Evolutionary conservation across 2,888 invertebrate species (phyloP), one percentile per base, ranked within the genome.

Genomic region (Terebella lapidaria): DNA sequence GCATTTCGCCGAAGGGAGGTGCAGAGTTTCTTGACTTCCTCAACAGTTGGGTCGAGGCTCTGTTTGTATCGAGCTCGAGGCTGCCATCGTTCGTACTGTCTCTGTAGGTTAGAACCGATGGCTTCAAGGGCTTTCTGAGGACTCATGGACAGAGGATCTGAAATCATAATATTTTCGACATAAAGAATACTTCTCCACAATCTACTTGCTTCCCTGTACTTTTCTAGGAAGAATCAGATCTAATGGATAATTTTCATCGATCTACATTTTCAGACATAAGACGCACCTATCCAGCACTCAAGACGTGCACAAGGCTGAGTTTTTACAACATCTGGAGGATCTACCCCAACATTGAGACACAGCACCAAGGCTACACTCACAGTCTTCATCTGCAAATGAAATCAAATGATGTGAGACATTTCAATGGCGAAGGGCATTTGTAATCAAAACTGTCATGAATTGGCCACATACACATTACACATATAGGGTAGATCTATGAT

Each of bases 231-330:
- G n/a, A n/a, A n/a, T n/a, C n/a, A n/a, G n/a, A n/a, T n/a, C n/a
- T n/a, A n/a, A n/a, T n/a, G n/a, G n/a, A n/a, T n/a, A n/a, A n/a
- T n/a, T n/a, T n/a, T n/a, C n/a, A n/a, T n/a, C n/a, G n/a, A n/a
- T n/a, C n/a, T n/a, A n/a, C n/a, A n/a, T n/a, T n/a, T n/a, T n/a
- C n/a, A n/a, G n/a, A n/a, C n/a, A n/a, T n/a, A n/a, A n/a, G n/a
- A n/a, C n/a, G n/a, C n/a, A 93, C 92, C 93, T 72, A 95, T 92
- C 99, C 99, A 99, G 77, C 95, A 95, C 79, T 97, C 94, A 20
- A 93, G 83, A 5, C 94, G 85, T 0, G 99, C 94, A 81, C 96
- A 95, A 0, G 97, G 96, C 74, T 94, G 91, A 2, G 94, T 94
- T 83, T 97, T 97, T 35, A 95, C 90, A 58, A 97, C 88, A 81